Evolutionary conservation across 2,888 invertebrate genomes (phyloP), one percentile per base, ranked within the genome.

Genomic region (Ethmia dodecea): DNA sequence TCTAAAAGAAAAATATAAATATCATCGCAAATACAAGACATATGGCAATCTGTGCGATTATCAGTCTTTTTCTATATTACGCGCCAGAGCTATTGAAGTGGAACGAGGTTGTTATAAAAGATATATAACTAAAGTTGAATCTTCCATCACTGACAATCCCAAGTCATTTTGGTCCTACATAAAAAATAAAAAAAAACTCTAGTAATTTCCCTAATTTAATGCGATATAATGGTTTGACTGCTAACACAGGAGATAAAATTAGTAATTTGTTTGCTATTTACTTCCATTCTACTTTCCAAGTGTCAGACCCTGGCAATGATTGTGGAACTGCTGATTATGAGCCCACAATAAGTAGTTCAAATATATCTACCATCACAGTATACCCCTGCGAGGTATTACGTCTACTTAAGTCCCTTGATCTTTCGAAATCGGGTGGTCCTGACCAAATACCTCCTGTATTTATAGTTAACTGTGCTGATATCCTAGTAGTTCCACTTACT

Each of bases 191-290:
- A 40, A 28, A 14, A 35, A 28, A n/a, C 5, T 28, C 35, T n/a
- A 31, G 31, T 28, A 28, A 39, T 5, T 14, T 48, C 8, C 53
- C 50, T 5, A 35, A 35, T 1, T 11, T 28, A 0, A 28, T 50
- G 25, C 12, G 29, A 9, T 42, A 42, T 18, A 24, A 42, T 6
- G 30, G 40, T 3, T 30, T 3, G 5, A 10, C 34, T 1, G 42
- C 40, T 1, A 10, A 36, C 3, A 34, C 44, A 13, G 48, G 49
- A 4, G 36, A 40, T 0, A 29, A 35, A 2, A 42, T 50, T 5
- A 40, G 43, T 29, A 32, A 46, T 24, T 27, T 47, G 9, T 49
- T 52, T 34, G 31, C 48, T 2, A 6, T 26, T 3, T 35, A 31
- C 26, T 41, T 43, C 34, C 31, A 38, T 1, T 43, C 39, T 1